Conservation (phyloP, 2,797 vertebrate genomes). For the Carduelis carduelis region DNA sequence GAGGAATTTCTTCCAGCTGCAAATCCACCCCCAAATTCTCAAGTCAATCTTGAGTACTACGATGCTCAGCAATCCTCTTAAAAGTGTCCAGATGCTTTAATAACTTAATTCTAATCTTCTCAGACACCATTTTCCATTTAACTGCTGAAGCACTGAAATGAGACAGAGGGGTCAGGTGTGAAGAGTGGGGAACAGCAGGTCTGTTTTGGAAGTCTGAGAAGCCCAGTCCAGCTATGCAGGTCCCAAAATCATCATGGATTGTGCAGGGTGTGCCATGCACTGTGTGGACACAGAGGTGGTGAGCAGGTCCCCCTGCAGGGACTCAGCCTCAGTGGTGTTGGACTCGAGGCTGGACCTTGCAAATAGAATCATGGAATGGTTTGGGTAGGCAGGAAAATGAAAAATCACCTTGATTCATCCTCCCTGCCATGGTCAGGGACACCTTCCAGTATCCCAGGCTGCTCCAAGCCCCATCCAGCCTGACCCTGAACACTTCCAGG, state of each 20-base stretch:
- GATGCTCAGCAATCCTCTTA: constrained; percentile 47
- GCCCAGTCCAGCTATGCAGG: not conserved
- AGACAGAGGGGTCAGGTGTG: not conserved
- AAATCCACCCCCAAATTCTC: constrained; percentile 64
- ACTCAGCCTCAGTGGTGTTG: not conserved
- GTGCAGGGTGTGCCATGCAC: not conserved
- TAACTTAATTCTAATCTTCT: constrained; percentile 58
- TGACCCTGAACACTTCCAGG: not conserved
- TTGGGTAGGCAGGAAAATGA: not conserved
- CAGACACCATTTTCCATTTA: constrained; percentile 37
- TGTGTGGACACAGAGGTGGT: accelerated
- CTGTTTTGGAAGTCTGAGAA: not conserved
- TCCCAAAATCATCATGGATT: not conserved
- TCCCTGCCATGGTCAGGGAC: not conserved
- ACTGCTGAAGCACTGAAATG: constrained; percentile 50
- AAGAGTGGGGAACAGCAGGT: not conserved
- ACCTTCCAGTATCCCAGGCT: not conserved
- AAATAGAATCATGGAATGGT: not conserved
- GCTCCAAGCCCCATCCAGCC: accelerated
- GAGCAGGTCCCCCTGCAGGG: not conserved
- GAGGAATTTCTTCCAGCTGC: constrained; percentile 68
- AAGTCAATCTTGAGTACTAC: constrained; percentile 55
- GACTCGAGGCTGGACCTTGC: not conserved
- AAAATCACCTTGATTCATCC: not conserved
- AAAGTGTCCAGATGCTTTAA: constrained; percentile 63